Evolutionary conservation across 1,140 invertebrate genomes (phyloP), one percentile per base, ranked within the genome.

Genomic region (Danaus melanippus): DNA sequence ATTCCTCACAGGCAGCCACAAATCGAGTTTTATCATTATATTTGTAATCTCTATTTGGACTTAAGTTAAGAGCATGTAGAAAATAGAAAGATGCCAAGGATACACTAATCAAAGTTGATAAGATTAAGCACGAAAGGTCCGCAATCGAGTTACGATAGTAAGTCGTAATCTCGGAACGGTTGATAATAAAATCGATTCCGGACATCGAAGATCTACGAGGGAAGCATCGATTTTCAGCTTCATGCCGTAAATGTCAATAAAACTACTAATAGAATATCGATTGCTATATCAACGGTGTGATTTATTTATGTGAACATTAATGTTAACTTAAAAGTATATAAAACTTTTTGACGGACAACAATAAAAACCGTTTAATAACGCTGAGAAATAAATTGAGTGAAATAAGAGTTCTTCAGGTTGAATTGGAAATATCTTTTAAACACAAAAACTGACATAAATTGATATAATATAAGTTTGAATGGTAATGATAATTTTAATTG

Each of bases 31-130:
- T 60, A 60, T 60, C 58, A 60, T 47, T 60, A 44, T 60, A 60
- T 60, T 60, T 60, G 53, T 60, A 60, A 60, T 60, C 58, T 56
- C 43, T 45, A 45, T 50, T 56, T 48, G 49, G 50, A 56, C 56
- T 56, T 48, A 50, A 52, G 50, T 49, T 60, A 55, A 51, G 21
- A 56, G 53, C 53, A 40, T 60, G 58, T 58, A 58, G 56, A 52
- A 60, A 55, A 60, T 56, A 60, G 58, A 53, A 52, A 56, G 58
- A 60, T 60, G 42, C 56, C 64, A 45, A 44, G 59, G 58, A 56
- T 60, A 56, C 54, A 61, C 42, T 65, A 48, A 52, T 71, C 68
- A 39, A 63, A 43, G 39, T 62, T 61, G 44, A 69, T 54, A 56
- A 63, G 61, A 63, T 63, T 59, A 62, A 46, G 51, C 49, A 42